Base-by-base conservation (phyloP, 2,888 invertebrate species). In the Beris chalybata region DNA sequence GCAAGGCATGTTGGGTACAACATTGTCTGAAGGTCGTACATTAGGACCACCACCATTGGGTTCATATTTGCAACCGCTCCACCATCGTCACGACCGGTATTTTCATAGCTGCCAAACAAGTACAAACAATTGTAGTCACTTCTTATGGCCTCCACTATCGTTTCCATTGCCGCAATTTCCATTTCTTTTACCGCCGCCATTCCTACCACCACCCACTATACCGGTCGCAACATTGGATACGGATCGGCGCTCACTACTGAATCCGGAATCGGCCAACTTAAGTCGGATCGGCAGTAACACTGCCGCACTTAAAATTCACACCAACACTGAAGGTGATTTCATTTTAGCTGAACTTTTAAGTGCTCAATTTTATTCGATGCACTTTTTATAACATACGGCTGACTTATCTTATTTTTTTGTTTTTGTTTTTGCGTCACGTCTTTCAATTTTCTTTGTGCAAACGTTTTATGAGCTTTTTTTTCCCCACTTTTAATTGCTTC, bases 1-100 rank as follows among this genome's bases (percentile, higher is more conserved):
- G 58, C 66, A 67, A 71, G 72, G 71, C 67, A 72, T 72, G 72
- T 71, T 70, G 69, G 70, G 70, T 67, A 71, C 71, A 68, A 72
- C 71, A 65, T 12, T 67, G 47, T 22, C 66, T 30, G 70, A 69
- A 54, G 70, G 70, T 70, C 70, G 72, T 70, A 69, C 55, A 61
- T 29, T 72, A 57, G 71, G 70, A 66, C 70, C 72, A 70, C 61
- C 61, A 48, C 45, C 45, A 47, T 47, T 38, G 38, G 71, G 71
- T 67, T 70, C 70, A 64, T 69, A 63, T 55, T 29, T 66, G 61
- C 67, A 67, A 53, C 12, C 15, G 30, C 53, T 12, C 53, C 63
- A 45, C 45, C 45, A 58, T 9, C 64, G 43, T 15, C 54, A 50
- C 22, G 5, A 13, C 31, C 47, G 61, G 32, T 61, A 50, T 52